phyloP scores from a whole-genome alignment of 35 echinoderm and acorn worm genomes.

The Patiria miniata region DNA sequence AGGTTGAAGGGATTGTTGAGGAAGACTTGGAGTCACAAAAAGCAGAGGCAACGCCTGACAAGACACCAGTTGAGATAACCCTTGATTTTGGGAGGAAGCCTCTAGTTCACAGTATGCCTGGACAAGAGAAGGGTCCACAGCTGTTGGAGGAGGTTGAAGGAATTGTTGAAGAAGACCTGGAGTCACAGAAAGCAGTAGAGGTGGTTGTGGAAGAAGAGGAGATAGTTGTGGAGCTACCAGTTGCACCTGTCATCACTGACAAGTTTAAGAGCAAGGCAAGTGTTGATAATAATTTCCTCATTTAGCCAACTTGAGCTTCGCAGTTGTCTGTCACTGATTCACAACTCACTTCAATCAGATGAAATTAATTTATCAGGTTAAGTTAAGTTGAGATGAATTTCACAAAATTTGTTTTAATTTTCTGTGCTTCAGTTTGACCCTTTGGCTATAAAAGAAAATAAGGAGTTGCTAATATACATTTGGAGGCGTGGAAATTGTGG shows the following conservation, averaged over 20 bases:
- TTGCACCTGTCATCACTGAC: conserved; percentile 53
- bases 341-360: too few species aligned
- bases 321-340: too few species aligned
- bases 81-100: neutral
- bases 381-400: too few species aligned
- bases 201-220: conserved; percentile 40
- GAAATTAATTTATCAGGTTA: too few species aligned
- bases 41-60: neutral
- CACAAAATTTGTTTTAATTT: too few species aligned
- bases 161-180: neutral
- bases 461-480: too few species aligned
- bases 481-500: too few species aligned
- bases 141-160: conserved; percentile 8
- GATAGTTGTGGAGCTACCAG: conserved; percentile 42
- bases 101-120: conserved; percentile 8
- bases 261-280: conserved; percentile 57
- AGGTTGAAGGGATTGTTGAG: neutral
- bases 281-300: neutral
- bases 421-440: too few species aligned
- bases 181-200: neutral
- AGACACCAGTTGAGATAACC: neutral
- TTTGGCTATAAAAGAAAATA: too few species aligned
- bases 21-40: conserved; percentile 18
- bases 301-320: too few species aligned
- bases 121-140: conserved; percentile 3